Conservation (phyloP, 2,797 vertebrate species). For the Falco biarmicus region DNA sequence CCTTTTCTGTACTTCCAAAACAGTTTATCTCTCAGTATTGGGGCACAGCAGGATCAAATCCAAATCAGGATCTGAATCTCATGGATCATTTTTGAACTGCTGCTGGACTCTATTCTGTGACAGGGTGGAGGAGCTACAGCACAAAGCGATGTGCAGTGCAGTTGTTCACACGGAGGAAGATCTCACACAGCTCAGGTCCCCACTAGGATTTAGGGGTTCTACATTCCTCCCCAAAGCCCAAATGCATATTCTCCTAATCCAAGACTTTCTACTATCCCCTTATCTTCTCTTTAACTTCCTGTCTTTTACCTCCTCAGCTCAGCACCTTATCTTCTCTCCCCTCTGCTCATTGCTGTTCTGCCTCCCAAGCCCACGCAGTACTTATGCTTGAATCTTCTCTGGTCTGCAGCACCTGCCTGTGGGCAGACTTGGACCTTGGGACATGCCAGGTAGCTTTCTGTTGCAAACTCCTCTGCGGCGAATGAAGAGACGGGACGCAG, state of each 20-base stretch:
- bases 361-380: neutral
- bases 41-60: neutral
- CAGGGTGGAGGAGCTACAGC: neutral
- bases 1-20: neutral
- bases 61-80: neutral
- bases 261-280: neutral
- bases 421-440: neutral
- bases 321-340: neutral
- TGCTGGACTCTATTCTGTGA: neutral
- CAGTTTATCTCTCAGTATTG: neutral
- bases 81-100: neutral
- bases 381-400: neutral
- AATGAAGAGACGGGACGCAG: no score
- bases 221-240: neutral
- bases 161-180: neutral
- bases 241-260: neutral
- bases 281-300: neutral
- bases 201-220: neutral
- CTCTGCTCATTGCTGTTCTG: neutral
- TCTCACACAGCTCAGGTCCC: neutral
- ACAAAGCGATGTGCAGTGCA: no score
- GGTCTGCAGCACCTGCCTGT: neutral
- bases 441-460: neutral
- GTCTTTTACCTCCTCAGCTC: neutral
- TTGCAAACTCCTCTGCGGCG: neutral